Conservation (phyloP, 2,113 vertebrate genomes). For the Elanus axillaris region DNA sequence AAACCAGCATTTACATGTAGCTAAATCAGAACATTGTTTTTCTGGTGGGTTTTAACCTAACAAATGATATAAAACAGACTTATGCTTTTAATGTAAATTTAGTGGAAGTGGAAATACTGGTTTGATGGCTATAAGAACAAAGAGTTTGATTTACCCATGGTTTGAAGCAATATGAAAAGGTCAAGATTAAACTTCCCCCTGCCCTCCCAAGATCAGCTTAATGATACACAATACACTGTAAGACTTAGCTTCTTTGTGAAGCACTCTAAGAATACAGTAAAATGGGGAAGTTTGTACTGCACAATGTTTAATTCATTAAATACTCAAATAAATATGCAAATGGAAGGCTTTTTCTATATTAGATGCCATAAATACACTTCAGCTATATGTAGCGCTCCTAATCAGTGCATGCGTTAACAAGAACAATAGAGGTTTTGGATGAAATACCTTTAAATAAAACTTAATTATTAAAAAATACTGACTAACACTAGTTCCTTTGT, state of each 20-base stretch:
- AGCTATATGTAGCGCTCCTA: background rate
- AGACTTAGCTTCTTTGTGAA: background rate
- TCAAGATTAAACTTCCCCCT: background rate
- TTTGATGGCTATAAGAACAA: background rate
- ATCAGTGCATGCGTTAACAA: background rate
- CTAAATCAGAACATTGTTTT: background rate
- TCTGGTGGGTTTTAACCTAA: background rate
- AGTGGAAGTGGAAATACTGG: background rate
- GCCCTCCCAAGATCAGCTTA: background rate
- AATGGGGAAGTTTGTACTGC: background rate
- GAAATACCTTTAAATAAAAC: background rate
- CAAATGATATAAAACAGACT: background rate
- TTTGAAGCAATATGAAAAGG: background rate
- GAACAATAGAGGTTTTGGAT: background rate
- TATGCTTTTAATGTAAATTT: background rate
- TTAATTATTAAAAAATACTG: background rate
- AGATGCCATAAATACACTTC: background rate
- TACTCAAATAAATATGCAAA: background rate
- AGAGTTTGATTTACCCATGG: background rate
- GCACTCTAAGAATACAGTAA: background rate
- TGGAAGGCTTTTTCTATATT: background rate
- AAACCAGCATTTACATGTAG: background rate
- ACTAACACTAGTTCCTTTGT: background rate
- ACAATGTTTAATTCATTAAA: slow-evolving; percentile 3
- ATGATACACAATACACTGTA: background rate